Conservation (phyloP, 2,888 invertebrate species). For the Erynnis tages region DNA sequence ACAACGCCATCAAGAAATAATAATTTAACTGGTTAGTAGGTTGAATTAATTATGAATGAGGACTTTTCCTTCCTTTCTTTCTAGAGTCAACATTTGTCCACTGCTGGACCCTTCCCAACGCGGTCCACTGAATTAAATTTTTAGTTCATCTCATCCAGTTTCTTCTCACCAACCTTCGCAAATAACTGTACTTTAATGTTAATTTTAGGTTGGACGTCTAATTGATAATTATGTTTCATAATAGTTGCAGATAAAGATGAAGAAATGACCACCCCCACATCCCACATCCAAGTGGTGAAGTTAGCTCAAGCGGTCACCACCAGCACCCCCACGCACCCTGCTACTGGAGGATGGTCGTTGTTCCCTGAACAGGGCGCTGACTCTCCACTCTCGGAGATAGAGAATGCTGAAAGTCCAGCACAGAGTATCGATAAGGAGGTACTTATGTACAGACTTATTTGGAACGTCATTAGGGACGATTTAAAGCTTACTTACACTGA, state of each 20-base stretch:
- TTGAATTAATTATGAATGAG: no score
- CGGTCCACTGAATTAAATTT: no score
- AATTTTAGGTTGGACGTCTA: background rate
- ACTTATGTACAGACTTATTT: conserved; percentile 17
- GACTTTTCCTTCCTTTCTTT: no score
- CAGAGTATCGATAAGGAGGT: conserved; percentile 61
- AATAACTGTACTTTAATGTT: background rate
- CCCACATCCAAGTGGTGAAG: conserved; percentile 56
- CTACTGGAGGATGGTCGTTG: conserved; percentile 56
- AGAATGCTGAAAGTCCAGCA: conserved; percentile 62
- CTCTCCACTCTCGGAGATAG: conserved; percentile 73
- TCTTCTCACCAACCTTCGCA: no score
- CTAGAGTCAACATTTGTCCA: no score
- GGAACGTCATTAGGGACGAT: no score
- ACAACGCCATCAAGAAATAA: conserved; percentile 54
- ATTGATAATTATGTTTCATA: background rate
- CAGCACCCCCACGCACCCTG: conserved; percentile 68
- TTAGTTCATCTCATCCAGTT: no score
- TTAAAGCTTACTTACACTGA: no score
- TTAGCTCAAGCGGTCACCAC: conserved; percentile 62
- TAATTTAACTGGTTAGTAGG: conserved; percentile 45
- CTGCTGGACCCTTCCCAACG: no score
- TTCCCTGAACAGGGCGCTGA: conserved; percentile 65
- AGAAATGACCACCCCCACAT: conserved; percentile 66
- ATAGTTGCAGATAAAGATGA: conserved; percentile 47